Evolutionary conservation across 1,140 invertebrate species (phyloP).

Genomic region (Parasteatoda tepidariorum): DNA sequence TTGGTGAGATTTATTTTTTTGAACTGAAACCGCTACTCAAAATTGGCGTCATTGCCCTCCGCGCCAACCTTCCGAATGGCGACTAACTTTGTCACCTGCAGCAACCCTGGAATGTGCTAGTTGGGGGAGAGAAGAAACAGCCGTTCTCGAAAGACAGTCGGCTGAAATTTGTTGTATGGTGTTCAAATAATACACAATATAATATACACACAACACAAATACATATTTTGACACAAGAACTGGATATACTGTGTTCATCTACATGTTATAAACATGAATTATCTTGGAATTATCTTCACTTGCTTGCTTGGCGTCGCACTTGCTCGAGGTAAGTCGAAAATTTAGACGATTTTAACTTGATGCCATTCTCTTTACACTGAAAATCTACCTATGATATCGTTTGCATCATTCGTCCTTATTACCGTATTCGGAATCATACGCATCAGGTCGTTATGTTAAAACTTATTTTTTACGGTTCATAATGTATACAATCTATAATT

Average conservation of each 20-base stretch:
- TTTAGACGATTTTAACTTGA: background rate
- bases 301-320: conserved; percentile 23
- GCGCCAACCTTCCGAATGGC: no score
- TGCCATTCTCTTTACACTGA: background rate
- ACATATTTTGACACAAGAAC: conserved; percentile 30
- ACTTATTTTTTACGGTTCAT: background rate
- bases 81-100: conserved; percentile 11
- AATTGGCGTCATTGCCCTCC: no score
- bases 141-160: conserved; percentile 21
- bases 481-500: no score
- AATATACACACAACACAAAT: background rate
- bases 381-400: conserved; percentile 1
- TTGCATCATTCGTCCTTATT: background rate
- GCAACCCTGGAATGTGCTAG: conserved; percentile 33
- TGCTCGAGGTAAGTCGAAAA: conserved; percentile 43
- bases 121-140: conserved; percentile 9
- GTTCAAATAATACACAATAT: background rate
- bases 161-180: conserved; percentile 27
- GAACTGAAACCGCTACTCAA: no score
- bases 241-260: conserved; percentile 53
- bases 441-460: background rate
- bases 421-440: conserved; percentile 13
- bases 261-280: conserved; percentile 53
- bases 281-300: conserved; percentile 49
- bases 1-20: no score